These are phyloP conservation scores for Tenthredo scrophulariae DNA, from an alignment of 2,888 invertebrate species.

Conservation along the genomic window DNA sequence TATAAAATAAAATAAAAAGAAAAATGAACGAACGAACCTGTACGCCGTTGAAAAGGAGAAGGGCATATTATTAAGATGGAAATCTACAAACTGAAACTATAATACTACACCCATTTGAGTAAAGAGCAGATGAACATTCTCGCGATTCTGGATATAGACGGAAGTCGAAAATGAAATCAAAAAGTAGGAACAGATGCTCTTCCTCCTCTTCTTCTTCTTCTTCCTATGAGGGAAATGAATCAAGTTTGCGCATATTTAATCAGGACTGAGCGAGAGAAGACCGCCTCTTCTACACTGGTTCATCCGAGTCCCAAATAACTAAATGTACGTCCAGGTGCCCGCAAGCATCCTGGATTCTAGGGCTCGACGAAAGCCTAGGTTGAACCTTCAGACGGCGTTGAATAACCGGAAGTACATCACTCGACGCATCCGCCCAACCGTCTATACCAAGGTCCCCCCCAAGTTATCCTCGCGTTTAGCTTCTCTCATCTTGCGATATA, in stretches of 20 bases:
- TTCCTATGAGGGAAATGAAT: neutral
- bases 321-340: slow-evolving; percentile 65
- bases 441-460: slow-evolving; percentile 70
- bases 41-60: neutral
- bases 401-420: slow-evolving; percentile 77
- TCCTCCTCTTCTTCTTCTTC: neutral
- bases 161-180: neutral
- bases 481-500: neutral
- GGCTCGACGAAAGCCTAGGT: slow-evolving; percentile 60
- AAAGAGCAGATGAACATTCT: neutral
- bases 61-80: slow-evolving; percentile 68
- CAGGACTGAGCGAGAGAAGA: slow-evolving; percentile 60
- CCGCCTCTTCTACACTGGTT: slow-evolving; percentile 25
- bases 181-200: slow-evolving; percentile 41
- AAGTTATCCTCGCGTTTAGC: neutral
- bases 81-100: slow-evolving; percentile 66
- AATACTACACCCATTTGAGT: neutral
- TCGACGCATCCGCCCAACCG: slow-evolving; percentile 75
- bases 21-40: neutral
- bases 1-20: neutral
- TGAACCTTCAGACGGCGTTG: slow-evolving; percentile 69
- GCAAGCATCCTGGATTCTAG: slow-evolving; percentile 59
- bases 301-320: slow-evolving; percentile 53
- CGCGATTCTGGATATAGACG: neutral
- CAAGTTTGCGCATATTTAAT: slow-evolving; percentile 62